Evolutionary conservation across 2,113 vertebrate species (phyloP).

Genomic region (Forbesichthys papilliferus): DNA sequence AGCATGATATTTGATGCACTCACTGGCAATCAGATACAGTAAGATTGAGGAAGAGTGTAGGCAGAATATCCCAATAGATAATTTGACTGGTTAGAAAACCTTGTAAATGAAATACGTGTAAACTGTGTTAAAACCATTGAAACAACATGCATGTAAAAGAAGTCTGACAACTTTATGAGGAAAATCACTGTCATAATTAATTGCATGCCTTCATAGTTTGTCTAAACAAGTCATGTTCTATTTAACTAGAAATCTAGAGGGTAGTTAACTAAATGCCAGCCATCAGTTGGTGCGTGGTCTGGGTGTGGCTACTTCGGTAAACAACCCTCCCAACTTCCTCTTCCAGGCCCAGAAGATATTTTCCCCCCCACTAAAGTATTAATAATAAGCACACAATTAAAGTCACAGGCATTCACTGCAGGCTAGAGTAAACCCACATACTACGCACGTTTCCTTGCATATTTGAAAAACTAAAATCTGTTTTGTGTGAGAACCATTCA

Average conservation of each 20-base stretch:
- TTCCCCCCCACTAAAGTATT: conserved; percentile 25
- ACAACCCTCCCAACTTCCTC: conserved; percentile 53
- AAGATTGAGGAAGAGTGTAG: background rate
- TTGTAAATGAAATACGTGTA: conserved; percentile 30
- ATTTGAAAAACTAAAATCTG: too few relatives aligned
- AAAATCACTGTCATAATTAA: too few relatives aligned
- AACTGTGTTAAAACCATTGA: background rate
- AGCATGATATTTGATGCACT: background rate
- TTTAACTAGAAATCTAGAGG: background rate
- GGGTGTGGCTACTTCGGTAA: conserved; percentile 47
- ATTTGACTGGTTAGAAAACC: background rate
- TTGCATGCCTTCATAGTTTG: too few relatives aligned
- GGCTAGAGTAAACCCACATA: too few relatives aligned
- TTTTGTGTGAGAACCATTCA: too few relatives aligned
- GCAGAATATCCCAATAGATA: too few relatives aligned
- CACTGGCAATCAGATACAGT: background rate
- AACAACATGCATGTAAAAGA: too few relatives aligned
- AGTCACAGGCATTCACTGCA: conserved; percentile 16
- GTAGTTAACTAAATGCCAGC: background rate
- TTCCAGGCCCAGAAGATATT: conserved; percentile 29
- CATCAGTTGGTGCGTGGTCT: conserved; percentile 15
- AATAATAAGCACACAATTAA: background rate
- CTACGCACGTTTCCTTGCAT: too few relatives aligned
- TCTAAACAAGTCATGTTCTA: too few relatives aligned
- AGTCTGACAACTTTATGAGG: too few relatives aligned